A percentile compares a stretch with the other conserved stretches of the same genome.
Conservation (phyloP, 1,140 invertebrate species). For the Leptinotarsa lineolata region DNA sequence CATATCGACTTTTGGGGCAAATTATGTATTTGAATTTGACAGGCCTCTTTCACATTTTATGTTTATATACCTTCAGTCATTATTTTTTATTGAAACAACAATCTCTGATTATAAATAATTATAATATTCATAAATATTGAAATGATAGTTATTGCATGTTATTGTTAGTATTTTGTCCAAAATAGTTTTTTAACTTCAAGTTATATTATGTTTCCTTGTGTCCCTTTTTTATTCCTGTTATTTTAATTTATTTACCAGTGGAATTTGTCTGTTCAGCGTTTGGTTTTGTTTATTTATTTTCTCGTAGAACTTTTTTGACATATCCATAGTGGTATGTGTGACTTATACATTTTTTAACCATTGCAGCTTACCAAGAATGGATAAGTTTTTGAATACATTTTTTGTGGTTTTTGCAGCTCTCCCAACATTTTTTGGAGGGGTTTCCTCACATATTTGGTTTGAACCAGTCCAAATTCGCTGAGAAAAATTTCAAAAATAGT, state of each 20-base stretch:
- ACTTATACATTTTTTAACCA: slow-evolving; percentile 54
- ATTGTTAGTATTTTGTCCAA: neutral
- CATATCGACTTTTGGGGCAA: no score
- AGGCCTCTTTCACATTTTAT: no score
- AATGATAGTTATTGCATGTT: neutral
- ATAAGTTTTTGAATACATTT: slow-evolving; percentile 54
- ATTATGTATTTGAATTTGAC: no score
- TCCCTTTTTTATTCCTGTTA: slow-evolving; percentile 8
- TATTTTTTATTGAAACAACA: no score
- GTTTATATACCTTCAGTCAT: no score
- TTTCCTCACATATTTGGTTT: neutral
- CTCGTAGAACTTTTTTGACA: slow-evolving; percentile 50
- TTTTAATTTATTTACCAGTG: neutral
- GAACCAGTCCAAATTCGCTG: neutral
- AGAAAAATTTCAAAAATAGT: neutral
- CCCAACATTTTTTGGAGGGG: slow-evolving; percentile 37
- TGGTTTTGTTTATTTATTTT: slow-evolving; percentile 8
- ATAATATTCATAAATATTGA: no score
- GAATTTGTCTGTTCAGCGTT: neutral
- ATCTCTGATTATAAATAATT: no score
- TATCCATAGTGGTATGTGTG: slow-evolving; percentile 55
- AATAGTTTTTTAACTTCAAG: neutral
- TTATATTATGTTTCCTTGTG: neutral
- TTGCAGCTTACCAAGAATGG: slow-evolving; percentile 54
- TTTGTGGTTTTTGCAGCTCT: slow-evolving; percentile 53